Evolutionary conservation across 2,113 vertebrate genomes (phyloP), one percentile per base, ranked within the genome.

Genomic region (Phaetusa simplex): DNA sequence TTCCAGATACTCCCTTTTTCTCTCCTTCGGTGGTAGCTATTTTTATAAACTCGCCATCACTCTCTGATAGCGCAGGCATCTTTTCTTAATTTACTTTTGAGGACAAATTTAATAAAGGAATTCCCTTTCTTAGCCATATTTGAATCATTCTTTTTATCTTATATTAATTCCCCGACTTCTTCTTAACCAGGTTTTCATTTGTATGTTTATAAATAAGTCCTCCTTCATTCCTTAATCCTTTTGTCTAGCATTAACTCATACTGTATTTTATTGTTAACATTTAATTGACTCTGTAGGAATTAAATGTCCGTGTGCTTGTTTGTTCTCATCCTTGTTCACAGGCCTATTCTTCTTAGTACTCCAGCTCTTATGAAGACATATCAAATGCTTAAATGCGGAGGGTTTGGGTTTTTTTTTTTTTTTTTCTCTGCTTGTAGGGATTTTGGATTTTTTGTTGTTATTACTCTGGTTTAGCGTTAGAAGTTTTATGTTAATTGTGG

Each of bases 51-150:
- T 95, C 83, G 2, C 94, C 93, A 90, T 91, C 87, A 21, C 86
- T 95, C 69, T 19, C 90, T 55, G 74, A 59, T 77, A 93, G 89
- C 22, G 6, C 91, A 93, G 91, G 82, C 95, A 90, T 95, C 82
- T 95, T 85, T 45, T 67, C 94, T 96, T 97, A 95, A 95, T 96
- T 96, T 97, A 76, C 95, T 96, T 96, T 49, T 66, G 89, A 91
- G 90, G 93, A 92, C 95, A 96, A 95, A 96, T 96, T 96, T 97
- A 97, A 96, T 97, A 97, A 96, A 94, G 95, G 97, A 96, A 97
- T 96, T 88, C 94, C 96, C 93, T 45, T 96, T 86, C 96, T 94
- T 95, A 81, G 89, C 94, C 84, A 18, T 77, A 53, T 85, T 91
- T 87, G 81, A 95, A 82, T 95, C 70, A 62, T 94, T 94, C 70